Evolutionary conservation across 2,113 vertebrate species (phyloP), one percentile per base, ranked within the genome.

Genomic region (Gasterosteus aculeatus): DNA sequence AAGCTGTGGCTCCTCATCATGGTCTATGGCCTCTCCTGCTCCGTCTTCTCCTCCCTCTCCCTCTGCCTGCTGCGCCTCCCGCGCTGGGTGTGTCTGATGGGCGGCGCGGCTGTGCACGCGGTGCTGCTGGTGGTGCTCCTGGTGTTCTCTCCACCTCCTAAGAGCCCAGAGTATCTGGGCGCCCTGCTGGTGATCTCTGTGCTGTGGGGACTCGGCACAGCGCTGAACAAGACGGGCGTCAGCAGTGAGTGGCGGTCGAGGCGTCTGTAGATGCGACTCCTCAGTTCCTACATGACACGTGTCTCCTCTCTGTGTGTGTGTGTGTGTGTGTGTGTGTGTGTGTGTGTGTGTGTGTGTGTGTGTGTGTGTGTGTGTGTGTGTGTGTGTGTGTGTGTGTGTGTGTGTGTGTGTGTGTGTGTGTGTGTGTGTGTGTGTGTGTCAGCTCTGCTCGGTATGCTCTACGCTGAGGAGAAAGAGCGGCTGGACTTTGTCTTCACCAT

Each of bases 401-500:
- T 59, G 5, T 56, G n/a, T 63, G 12, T 84, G 15, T 69, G 4
- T 26, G 22, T 26, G 22, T 26, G 22, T 63, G 5, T 42, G 31
- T 81, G 1, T 1, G n/a, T 59, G 70, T 59, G 5, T 56, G n/a
- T 63, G 12, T 84, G 15, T 69, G 4, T 72, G 26, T 42, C 90
- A 99, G 98, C 85, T 14, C 88, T 99, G 44, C 90, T 99, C 16
- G 97, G 98, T 0, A 94, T 97, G 88, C 85, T 99, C 51, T 99
- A 99, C 29, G 88, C 87, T 0, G 96, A 98, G 79, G 96, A 97
- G 70, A 99, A 99, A 51, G 96, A 97, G 26, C 95, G 98, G 1
- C 95, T 99, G 74, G 98, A 99, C 91, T 98, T 99, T 63, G 86
- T 99, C 78, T 99, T 96, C 90, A 98, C 97, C 81, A 96, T 99